Percentiles rank a stretch among this genome's conserved stretches.
phyloP scores from a whole-genome alignment of 2,888 invertebrate species.

The Zeuzera pyrina region DNA sequence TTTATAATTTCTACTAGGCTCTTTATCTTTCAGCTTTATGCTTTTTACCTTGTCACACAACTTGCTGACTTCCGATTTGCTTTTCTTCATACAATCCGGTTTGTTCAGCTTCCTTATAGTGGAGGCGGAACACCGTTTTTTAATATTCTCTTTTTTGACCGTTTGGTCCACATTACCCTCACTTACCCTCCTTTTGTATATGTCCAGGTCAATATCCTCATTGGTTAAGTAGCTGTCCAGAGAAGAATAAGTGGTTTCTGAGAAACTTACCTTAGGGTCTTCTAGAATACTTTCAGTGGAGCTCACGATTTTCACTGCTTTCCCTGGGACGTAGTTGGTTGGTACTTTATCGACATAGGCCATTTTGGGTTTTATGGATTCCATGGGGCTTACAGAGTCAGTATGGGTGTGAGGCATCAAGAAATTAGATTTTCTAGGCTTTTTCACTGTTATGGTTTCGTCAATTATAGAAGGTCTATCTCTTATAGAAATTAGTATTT shows the following conservation, averaged over 20 bases:
- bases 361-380: conserved; percentile 46
- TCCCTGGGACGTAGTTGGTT: conserved; percentile 74
- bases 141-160: conserved; percentile 24
- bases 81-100: conserved; percentile 57
- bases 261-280: conserved; percentile 34
- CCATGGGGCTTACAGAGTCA: conserved; percentile 46
- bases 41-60: conserved; percentile 61
- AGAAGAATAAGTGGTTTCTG: conserved; percentile 45
- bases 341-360: conserved; percentile 57
- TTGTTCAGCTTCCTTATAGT: conserved; percentile 45
- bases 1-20: conserved; percentile 40
- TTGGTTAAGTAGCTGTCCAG: conserved; percentile 71
- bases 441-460: conserved; percentile 50
- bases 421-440: conserved; percentile 45
- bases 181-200: conserved; percentile 49
- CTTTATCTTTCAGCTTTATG: conserved; percentile 51
- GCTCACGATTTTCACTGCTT: conserved; percentile 81
- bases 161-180: conserved; percentile 46
- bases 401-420: conserved; percentile 45
- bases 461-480: conserved; percentile 51
- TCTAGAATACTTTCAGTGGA: conserved; percentile 48
- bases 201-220: conserved; percentile 36
- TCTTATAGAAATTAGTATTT: conserved; percentile 54
- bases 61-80: conserved; percentile 66
- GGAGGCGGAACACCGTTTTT: conserved; percentile 51